These are phyloP conservation scores for Gallirallus australis DNA, from an alignment of 2,797 vertebrate genomes.

Conservation along the genomic window DNA sequence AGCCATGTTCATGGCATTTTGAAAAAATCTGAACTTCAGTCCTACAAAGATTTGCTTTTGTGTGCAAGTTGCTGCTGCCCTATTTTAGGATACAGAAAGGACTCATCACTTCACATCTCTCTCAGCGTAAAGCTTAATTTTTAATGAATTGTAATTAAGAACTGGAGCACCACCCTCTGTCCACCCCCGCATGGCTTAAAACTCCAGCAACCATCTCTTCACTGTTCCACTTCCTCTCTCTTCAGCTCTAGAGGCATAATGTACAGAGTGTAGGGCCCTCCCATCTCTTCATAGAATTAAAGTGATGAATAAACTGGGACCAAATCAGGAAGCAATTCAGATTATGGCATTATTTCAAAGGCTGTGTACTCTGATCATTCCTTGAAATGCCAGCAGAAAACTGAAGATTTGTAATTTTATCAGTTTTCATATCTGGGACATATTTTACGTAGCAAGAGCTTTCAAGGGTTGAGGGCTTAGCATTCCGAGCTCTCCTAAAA, in stretches of 20 bases:
- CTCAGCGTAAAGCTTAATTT: conserved; percentile 27
- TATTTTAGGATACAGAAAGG: conserved; percentile 25
- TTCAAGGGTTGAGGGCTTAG: neutral
- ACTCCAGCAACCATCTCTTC: neutral
- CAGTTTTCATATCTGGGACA: neutral
- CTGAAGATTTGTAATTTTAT: neutral
- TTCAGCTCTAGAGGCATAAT: neutral
- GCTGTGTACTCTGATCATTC: conserved; percentile 3
- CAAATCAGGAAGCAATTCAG: conserved; percentile 33
- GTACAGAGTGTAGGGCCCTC: neutral
- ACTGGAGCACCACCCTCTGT: neutral
- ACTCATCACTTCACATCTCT: neutral
- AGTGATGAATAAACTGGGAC: neutral
- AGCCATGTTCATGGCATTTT: neutral
- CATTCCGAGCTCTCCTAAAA: neutral
- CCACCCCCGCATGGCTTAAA: neutral
- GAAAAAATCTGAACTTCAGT: neutral
- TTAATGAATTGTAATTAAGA: conserved; percentile 45
- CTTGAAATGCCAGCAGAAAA: conserved; percentile 39
- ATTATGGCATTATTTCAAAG: conserved; percentile 15
- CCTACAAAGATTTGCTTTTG: neutral
- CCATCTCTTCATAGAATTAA: neutral
- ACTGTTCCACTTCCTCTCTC: neutral
- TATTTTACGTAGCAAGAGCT: neutral
- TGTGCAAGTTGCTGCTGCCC: neutral